A percentile compares a stretch with the other conserved stretches of the same genome.
phyloP scores from a whole-genome alignment of 2,113 vertebrate genomes.

The Dipodomys spectabilis region DNA sequence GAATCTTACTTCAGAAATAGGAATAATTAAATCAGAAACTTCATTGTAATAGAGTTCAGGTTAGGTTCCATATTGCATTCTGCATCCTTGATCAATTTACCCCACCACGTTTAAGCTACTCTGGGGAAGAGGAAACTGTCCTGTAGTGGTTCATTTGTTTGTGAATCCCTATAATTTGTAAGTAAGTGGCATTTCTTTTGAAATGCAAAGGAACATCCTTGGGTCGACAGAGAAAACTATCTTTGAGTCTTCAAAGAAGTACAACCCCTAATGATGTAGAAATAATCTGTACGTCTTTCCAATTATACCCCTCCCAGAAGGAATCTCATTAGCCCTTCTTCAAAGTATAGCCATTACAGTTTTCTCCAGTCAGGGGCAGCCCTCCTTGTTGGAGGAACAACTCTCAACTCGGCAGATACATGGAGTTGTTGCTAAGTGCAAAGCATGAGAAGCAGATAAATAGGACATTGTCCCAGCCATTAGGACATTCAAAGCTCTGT shows the following conservation, averaged over 20 bases:
- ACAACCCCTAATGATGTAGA: slow-evolving; percentile 59
- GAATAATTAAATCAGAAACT: slow-evolving; percentile 72
- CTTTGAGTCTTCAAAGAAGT: slow-evolving; percentile 70
- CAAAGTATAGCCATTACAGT: slow-evolving; percentile 35
- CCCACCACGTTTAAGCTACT: slow-evolving; percentile 53
- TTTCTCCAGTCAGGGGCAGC: not conserved
- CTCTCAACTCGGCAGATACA: not conserved
- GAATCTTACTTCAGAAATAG: slow-evolving; percentile 63
- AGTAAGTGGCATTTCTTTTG: slow-evolving; percentile 70
- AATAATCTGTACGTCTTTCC: slow-evolving; percentile 62
- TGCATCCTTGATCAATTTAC: slow-evolving; percentile 56
- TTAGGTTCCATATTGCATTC: slow-evolving; percentile 53
- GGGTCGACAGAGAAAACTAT: slow-evolving; percentile 41
- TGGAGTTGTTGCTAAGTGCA: not conserved
- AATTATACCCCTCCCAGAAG: slow-evolving; percentile 28
- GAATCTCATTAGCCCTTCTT: not conserved
- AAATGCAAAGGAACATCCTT: slow-evolving; percentile 60
- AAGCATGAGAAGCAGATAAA: not conserved
- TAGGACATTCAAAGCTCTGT: not conserved
- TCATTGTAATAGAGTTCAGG: slow-evolving; percentile 63
- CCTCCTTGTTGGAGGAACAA: slow-evolving; percentile 21
- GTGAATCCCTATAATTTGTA: slow-evolving; percentile 70
- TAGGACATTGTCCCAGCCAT: not conserved
- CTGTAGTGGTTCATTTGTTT: slow-evolving; percentile 67
- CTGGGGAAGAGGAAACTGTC: slow-evolving; percentile 62